Evolutionary conservation across 2,113 vertebrate genomes (phyloP), one percentile per base, ranked within the genome.

Genomic region (Boleophthalmus pectinirostris): DNA sequence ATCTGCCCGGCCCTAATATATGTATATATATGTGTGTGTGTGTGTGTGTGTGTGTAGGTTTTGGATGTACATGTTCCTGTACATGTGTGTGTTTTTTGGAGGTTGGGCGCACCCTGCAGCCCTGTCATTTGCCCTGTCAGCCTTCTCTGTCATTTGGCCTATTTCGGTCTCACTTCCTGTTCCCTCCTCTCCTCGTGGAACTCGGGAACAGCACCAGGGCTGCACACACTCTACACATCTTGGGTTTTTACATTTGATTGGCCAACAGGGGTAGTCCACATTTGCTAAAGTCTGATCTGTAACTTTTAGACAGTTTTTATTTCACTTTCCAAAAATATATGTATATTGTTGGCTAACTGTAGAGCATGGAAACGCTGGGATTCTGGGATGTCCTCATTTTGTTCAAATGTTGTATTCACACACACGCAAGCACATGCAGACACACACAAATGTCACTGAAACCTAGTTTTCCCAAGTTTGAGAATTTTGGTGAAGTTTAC

Each of bases 111-210:
- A 16, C 49, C 49, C 49, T 51, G 3, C n/a, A 8, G 53, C 53
- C n/a, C 53, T 56, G n/a, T 56, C n/a, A 56, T 56, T 56, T 56
- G n/a, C 21, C 53, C 53, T 23, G 20, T 23, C 53, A 23, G 53
- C 53, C 23, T 20, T 56, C 53, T 56, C 53, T 56, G 20, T 56
- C 53, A 56, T 56, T 56, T 56, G 20, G 8, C 21, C 53, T 56
- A 56, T 56, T 56, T 56, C 53, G 23, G 53, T 56, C 53, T 56
- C n/a, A 56, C n/a, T 56, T 56, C 53, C 53, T 56, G 21, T 21
- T 56, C 11, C 20, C 15, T 56, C 20, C 51, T 54, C 51, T 54
- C 1, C 51, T 53, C 7, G 10, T 43, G 9, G 10, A 10, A 8
- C 38, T 43, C 38, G 9, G 8, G 38, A 43, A 8, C 8, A 43